Percentiles rank a stretch among this genome's conserved stretches.
phyloP scores from a whole-genome alignment of 2,113 vertebrate species.

The Silurus glanis region DNA sequence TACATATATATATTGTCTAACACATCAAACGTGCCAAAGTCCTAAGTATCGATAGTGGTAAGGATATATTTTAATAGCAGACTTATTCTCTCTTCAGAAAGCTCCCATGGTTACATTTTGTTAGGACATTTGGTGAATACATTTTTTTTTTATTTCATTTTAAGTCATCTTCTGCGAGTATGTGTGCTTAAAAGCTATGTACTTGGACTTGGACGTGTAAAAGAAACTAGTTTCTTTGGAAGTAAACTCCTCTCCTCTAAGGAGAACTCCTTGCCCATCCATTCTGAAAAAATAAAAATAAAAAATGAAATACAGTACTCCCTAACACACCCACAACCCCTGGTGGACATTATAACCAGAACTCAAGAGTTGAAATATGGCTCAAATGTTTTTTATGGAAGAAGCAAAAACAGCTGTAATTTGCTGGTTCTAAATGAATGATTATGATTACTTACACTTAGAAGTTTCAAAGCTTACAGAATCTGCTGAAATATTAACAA shows the following conservation, averaged over 20 bases:
- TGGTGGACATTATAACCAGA: neutral
- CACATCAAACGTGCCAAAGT: neutral
- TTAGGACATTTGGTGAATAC: neutral
- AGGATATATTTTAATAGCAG: neutral
- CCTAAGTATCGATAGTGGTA: neutral
- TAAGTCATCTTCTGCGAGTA: neutral
- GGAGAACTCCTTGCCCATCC: neutral
- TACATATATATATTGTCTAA: neutral
- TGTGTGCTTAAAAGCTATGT: neutral
- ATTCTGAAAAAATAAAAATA: neutral
- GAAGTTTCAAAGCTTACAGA: neutral
- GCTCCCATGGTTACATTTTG: neutral
- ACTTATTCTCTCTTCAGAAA: neutral
- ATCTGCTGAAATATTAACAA: neutral
- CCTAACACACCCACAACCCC: too few relatives aligned
- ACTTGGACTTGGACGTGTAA: neutral
- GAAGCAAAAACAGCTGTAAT: neutral
- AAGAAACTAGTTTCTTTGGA: neutral
- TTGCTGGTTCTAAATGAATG: neutral
- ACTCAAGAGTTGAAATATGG: neutral
- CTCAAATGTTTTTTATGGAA: neutral
- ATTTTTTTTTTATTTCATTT: neutral
- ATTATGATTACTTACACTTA: too few relatives aligned
- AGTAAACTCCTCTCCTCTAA: neutral
- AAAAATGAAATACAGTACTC: too few relatives aligned